phyloP scores from a whole-genome alignment of 2,888 invertebrate species.

The Acleris sparsana region DNA sequence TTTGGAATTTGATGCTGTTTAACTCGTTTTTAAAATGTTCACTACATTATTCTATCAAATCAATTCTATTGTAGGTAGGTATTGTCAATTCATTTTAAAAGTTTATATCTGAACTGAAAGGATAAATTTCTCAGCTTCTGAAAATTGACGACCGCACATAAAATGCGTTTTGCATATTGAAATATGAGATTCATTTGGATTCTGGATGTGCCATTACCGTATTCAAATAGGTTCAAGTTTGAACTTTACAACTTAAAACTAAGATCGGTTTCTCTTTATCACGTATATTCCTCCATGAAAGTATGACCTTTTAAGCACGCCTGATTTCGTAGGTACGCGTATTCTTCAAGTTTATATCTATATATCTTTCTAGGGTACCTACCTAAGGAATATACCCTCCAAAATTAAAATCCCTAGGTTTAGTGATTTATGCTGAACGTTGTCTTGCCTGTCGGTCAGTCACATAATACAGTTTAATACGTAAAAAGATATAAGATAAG shows the following conservation, averaged over 20 bases:
- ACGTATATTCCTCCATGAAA: too few species aligned
- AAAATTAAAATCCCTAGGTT: too few species aligned
- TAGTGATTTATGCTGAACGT: too few species aligned
- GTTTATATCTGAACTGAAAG: background rate
- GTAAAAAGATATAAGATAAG: too few species aligned
- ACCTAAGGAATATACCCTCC: too few species aligned
- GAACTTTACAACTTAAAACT: background rate
- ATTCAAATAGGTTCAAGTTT: background rate
- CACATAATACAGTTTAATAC: too few species aligned
- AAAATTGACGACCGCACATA: background rate
- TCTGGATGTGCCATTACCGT: background rate
- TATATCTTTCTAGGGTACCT: too few species aligned
- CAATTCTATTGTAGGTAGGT: background rate
- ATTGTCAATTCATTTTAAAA: background rate
- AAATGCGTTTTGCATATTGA: background rate
- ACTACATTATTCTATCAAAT: background rate
- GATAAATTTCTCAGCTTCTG: background rate
- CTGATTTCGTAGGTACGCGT: too few species aligned
- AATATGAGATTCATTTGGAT: background rate
- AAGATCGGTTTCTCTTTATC: background rate
- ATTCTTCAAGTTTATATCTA: too few species aligned
- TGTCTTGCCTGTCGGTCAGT: too few species aligned
- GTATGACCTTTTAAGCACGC: too few species aligned
- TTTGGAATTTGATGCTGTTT: background rate
- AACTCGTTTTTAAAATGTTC: constrained; percentile 3